Base-by-base conservation (phyloP, 2,797 vertebrate species). In the Bufotes viridis region DNA sequence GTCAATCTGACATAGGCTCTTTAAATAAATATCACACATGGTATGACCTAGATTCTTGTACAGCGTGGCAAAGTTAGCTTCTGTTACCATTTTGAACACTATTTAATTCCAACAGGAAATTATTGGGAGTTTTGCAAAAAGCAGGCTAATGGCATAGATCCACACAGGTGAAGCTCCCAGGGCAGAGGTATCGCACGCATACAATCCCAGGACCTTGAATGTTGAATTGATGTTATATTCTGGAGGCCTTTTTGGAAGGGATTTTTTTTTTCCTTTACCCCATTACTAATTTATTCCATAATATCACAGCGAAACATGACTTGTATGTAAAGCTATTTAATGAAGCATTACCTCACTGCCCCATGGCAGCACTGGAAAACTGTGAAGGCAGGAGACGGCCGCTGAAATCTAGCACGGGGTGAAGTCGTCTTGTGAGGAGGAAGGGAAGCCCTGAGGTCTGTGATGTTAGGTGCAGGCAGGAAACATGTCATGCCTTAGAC, bases 71-170 rank as follows among this genome's bases (percentile, higher is more conserved):
- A 72, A 34, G 53, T 34, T n/a, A 70, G 53, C 12, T 6, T 80
- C 70, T 86, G 18, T 81, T 79, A 81, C 78, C 85, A 69, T 86
- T 24, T 86, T 65, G 85, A 78, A 80, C 53, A 60, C 79, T 58
- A 79, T 67, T 86, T 60, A 15, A 79, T 86, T 86, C 60, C 75
- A 86, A n/a, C 61, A 79, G 84, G 84, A 79, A 79, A 79, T 69
- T 49, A 69, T 79, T 79, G 42, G 51, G 20, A 58, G 65, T 17
- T 49, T 61, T 60, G 29, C 76, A 80, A 14, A 61, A 22, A 57
- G 18, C 58, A 81, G 78, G 61, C 26, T 63, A 60, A 60, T 61
- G 18, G 69, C 67, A 60, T 7, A n/a, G 42, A 42, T 81, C 58
- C 24, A 11, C 29, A 26, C 0, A 57, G 69, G 20, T 29, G 17